Conservation (phyloP, 2,113 vertebrate genomes). For the Archocentrus centrarchus region DNA sequence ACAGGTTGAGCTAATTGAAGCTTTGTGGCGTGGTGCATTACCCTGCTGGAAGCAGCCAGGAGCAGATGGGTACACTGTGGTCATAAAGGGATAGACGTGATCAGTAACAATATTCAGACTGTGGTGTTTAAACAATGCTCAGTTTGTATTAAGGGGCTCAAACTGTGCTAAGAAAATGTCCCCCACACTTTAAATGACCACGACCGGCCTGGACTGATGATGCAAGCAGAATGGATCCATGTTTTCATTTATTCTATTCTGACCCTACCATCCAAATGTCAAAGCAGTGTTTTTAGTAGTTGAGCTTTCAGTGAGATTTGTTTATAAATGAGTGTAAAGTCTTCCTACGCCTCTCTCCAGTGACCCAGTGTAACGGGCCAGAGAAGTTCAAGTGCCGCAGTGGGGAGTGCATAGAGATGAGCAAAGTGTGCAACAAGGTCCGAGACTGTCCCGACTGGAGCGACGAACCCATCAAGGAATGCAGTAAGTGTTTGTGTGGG, state of each 20-base stretch:
- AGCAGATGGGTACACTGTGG: background rate
- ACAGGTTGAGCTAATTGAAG: background rate
- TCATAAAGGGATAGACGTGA: background rate
- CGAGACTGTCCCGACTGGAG: conserved; percentile 97
- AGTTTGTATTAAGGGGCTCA: background rate
- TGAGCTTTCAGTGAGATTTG: background rate
- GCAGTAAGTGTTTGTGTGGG: conserved; percentile 83
- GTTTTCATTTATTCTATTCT: background rate
- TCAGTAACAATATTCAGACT: background rate
- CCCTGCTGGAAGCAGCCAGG: background rate
- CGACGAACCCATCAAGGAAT: conserved; percentile 96
- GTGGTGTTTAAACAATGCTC: background rate
- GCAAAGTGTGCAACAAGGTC: conserved; percentile 93
- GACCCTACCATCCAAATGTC: background rate
- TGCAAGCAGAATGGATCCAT: no score
- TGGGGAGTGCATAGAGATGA: conserved; percentile 94
- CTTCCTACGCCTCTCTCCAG: conserved; percentile 66
- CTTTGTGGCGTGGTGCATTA: background rate
- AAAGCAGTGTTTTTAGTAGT: background rate
- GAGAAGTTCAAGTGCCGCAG: conserved; percentile 96
- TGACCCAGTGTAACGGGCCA: conserved; percentile 90
- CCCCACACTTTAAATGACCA: background rate
- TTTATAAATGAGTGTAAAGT: background rate
- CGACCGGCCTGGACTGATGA: background rate
- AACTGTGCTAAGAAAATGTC: background rate